Base-by-base conservation (phyloP, 2,888 invertebrate species). In the Trissolcus japonicus region DNA sequence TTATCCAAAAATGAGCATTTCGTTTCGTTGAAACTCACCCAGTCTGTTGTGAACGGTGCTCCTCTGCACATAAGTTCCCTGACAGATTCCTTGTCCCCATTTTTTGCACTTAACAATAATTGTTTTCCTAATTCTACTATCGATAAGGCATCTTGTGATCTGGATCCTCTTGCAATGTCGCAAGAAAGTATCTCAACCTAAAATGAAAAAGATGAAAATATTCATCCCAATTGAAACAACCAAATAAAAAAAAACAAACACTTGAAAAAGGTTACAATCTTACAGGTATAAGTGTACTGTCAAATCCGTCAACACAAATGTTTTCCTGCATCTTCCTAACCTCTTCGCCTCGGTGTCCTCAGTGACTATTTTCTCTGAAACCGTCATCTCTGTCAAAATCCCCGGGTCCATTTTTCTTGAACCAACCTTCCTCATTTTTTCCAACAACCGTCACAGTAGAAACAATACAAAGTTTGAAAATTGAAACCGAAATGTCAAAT, bases 11-110 rank as follows among this genome's bases (percentile, higher is more conserved):
- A n/a, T n/a, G n/a, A n/a, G n/a, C n/a, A n/a, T n/a, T n/a, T n/a
- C n/a, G n/a, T n/a, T n/a, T n/a, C n/a, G n/a, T n/a, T n/a, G n/a
- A 17, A 17, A 11, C 17, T 14, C 11, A 96, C 96, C 96, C 97
- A 97, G 89, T 98, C 97, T 2, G 97, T 94, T 9, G 95, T 95
- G 86, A 98, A 97, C 25, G 97, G 96, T 55, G 97, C 97, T 56
- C 98, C 97, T 89, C 93, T 93, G 29, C 93, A 92, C 92, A 98
- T 93, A 72, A 97, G 92, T 53, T 93, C 91, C 73, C 94, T 92
- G 19, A 97, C 95, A 80, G 93, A 92, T 73, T 92, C 91, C 3
- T 94, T 92, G 87, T 96, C 94, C 0, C 96, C 97, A 80, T 93
- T 93, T 81, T 94, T 92, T 50, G 96, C 94, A 63, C 94, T 94